A percentile compares a stretch with the other conserved stretches of the same genome.
These are phyloP conservation scores for Drosophila prolongata DNA, from an alignment of 2,888 invertebrate species.

Conservation along the genomic window DNA sequence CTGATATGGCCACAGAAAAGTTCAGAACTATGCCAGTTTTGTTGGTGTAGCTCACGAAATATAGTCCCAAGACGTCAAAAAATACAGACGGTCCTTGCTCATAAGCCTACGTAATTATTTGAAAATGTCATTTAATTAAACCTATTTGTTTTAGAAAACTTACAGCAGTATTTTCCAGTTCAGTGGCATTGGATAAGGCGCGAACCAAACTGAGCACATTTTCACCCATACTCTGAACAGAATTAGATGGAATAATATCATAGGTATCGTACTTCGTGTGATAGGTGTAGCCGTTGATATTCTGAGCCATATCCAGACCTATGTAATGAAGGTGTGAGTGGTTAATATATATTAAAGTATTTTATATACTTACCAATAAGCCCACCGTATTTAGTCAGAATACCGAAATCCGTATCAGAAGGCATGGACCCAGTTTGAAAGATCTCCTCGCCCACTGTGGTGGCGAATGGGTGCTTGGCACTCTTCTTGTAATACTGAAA, in stretches of 20 bases:
- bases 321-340: neutral
- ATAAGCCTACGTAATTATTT: constrained; percentile 70
- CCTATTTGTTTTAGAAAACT: no score
- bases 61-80: constrained; percentile 89
- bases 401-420: constrained; percentile 88
- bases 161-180: constrained; percentile 71
- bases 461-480: constrained; percentile 87
- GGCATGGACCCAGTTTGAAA: constrained; percentile 88
- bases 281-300: constrained; percentile 89
- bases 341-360: neutral
- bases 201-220: constrained; percentile 87
- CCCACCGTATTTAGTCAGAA: constrained; percentile 87
- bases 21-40: constrained; percentile 82
- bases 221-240: constrained; percentile 90
- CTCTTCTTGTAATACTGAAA: constrained; percentile 84
- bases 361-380: constrained; percentile 85
- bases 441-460: constrained; percentile 86
- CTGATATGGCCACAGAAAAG: constrained; percentile 77
- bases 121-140: no score
- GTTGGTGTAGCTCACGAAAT: constrained; percentile 88
- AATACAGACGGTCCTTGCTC: constrained; percentile 86
- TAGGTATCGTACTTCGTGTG: constrained; percentile 90
- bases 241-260: constrained; percentile 87
- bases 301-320: constrained; percentile 89
- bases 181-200: constrained; percentile 84